Evolutionary conservation across 2,888 invertebrate genomes (phyloP), one percentile per base, ranked within the genome.

Genomic region (Lysandra bellargus): DNA sequence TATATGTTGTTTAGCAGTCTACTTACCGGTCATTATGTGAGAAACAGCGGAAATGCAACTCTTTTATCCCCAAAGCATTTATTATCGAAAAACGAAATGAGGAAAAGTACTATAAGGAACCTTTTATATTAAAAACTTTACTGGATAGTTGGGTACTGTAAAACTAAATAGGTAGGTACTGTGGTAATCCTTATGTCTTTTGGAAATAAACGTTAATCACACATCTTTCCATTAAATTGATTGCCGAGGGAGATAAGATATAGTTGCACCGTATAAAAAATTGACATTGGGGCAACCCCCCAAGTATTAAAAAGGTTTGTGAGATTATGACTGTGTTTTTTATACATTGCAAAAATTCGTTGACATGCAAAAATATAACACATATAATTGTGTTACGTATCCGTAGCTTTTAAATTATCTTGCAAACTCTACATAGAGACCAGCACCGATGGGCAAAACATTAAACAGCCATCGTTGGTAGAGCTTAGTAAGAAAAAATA

Each of bases 1-100:
- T 69, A 69, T 69, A 69, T 37, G 69, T 33, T 69, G 33, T 69
- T 69, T 69, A 69, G 69, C 33, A 69, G 5, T 69, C 69, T 69
- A 69, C 69, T 33, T 69, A 69, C 69, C 17, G 69, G 69, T 17
- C 33, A 69, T 69, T 69, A 69, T 69, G 37, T 17, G 33, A 33
- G 69, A 33, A 69, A 69, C 33, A 69, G 69, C 69, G 69, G 69
- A 69, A 69, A 33, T 69, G 69, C 12, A 5, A 33, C 5, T 69
- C 17, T 69, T 69, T 69, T 23, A 37, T 69, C 69, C 69, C 37
- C 69, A 69, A 69, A 37, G 69, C 33, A 69, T 69, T 69, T 37
- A 69, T 69, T 33, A 69, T 69, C 69, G 33, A 69, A 69, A 69
- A 69, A 69, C 33, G 69, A 69, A 69, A 69, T 69, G 69, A 69